These are phyloP conservation scores for Cryptophagus acutangulus DNA, from an alignment of 2,888 invertebrate species.

Conservation along the genomic window DNA sequence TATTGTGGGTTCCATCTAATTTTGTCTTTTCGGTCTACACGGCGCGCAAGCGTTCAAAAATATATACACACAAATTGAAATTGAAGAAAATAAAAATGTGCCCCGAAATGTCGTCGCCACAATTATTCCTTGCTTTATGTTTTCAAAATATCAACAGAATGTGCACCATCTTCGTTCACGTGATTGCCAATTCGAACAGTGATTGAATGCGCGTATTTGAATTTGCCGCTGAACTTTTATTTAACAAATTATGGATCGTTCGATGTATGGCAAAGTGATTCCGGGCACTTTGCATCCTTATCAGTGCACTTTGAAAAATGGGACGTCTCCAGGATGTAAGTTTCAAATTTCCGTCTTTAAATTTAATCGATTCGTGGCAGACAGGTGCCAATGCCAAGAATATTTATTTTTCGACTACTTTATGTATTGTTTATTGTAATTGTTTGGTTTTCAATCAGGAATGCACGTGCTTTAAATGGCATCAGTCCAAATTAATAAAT, in stretches of 20 bases:
- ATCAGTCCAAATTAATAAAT: no score
- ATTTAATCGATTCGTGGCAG: no score
- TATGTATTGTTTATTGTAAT: no score
- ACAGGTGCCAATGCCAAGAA: no score
- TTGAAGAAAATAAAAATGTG: constrained; percentile 33
- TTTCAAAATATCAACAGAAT: constrained; percentile 4
- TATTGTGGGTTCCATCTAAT: constrained; percentile 38
- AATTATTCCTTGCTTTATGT: constrained; percentile 14
- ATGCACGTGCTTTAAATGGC: no score
- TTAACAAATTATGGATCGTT: constrained; percentile 78
- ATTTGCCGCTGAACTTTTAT: constrained; percentile 30
- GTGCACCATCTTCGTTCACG: no score
- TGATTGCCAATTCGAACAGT: constrained; percentile 13
- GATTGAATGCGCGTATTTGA: constrained; percentile 24
- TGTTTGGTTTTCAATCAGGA: no score
- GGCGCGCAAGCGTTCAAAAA: constrained; percentile 33
- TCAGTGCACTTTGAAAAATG: constrained; percentile 77
- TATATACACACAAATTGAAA: constrained; percentile 29
- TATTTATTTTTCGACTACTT: no score
- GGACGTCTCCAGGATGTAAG: constrained; percentile 84
- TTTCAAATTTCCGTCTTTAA: no score
- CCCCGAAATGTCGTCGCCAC: constrained; percentile 20
- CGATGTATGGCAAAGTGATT: constrained; percentile 84
- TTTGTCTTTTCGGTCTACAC: constrained; percentile 31
- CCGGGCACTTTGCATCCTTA: constrained; percentile 82